Base-by-base conservation (phyloP, 2,888 invertebrate genomes). In the Xestia ashworthii region DNA sequence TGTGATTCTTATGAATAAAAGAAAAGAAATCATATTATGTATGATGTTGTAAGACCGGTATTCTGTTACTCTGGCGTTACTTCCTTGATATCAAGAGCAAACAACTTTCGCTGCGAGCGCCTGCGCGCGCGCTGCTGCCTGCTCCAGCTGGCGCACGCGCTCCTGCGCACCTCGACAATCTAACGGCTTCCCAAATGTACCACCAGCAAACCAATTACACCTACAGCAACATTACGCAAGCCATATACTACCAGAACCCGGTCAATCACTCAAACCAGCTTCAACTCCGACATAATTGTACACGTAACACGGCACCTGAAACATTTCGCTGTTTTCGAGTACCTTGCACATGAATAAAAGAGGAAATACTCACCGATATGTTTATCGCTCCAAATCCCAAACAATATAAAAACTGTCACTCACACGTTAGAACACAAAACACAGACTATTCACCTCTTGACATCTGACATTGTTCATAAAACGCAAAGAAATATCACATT, bases 361-460 rank as follows among this genome's bases (percentile, higher is more conserved):
- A 94, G 91, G 91, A 92, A 93, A 91, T 91, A 95, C 96, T 95
- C 91, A 96, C 96, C 96, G 93, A 94, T 94, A 93, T 95, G 94
- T 96, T 95, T 95, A 95, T 94, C 91, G 93, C 94, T 93, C 92
- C 94, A 93, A 95, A 95, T 96, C 94, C 95, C 93, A 96, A 96
- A 96, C 95, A 96, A 95, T 94, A 94, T 94, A 94, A 94, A 94
- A 95, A 94, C 95, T 95, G 94, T 94, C 96, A 96, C 95, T 93
- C 93, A 93, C 95, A 95, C 94, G 94, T 93, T 95, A 93, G 85
- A 92, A 94, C 94, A 96, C 95, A 94, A 95, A 94, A 94, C 95
- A 95, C 95, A 92, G 90, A 93, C 90, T 94, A 94, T 94, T 96
- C 96, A 96, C 96, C 95, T 96, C 95, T 96, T 96, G 96, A 96